Evolutionary conservation across 2,888 invertebrate genomes (phyloP).

Genomic region (Tridacna gigas): DNA sequence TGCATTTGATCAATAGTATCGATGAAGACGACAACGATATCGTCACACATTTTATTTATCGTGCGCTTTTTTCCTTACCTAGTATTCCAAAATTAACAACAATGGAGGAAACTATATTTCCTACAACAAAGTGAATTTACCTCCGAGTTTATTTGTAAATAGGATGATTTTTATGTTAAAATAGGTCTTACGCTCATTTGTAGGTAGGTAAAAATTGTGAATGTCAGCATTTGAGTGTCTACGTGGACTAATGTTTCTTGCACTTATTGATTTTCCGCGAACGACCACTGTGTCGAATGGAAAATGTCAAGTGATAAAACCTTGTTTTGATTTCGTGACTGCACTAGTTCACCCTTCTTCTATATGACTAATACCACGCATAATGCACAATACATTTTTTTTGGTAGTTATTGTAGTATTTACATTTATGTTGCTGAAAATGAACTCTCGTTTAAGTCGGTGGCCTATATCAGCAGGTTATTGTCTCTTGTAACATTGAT

Average conservation of each 20-base stretch:
- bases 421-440: too few species aligned
- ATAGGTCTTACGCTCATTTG: too few species aligned
- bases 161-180: neutral
- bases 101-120: slow-evolving; percentile 12
- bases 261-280: neutral
- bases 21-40: neutral
- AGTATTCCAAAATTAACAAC: slow-evolving; percentile 19
- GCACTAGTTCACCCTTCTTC: neutral
- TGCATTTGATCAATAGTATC: too few species aligned
- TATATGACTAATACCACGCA: neutral
- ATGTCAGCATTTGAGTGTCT: too few species aligned
- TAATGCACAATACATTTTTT: too few species aligned
- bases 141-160: neutral
- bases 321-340: slow-evolving; percentile 15
- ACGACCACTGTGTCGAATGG: neutral
- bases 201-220: too few species aligned
- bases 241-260: neutral
- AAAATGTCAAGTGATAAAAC: neutral
- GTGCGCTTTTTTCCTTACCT: neutral
- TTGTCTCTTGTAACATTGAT: too few species aligned
- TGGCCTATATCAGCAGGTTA: too few species aligned
- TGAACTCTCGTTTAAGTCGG: too few species aligned
- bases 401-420: too few species aligned
- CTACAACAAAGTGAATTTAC: slow-evolving; percentile 18
- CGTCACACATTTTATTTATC: neutral